Evolutionary conservation across 2,113 vertebrate species (phyloP), one percentile per base, ranked within the genome.

Genomic region (Arizona elegans): DNA sequence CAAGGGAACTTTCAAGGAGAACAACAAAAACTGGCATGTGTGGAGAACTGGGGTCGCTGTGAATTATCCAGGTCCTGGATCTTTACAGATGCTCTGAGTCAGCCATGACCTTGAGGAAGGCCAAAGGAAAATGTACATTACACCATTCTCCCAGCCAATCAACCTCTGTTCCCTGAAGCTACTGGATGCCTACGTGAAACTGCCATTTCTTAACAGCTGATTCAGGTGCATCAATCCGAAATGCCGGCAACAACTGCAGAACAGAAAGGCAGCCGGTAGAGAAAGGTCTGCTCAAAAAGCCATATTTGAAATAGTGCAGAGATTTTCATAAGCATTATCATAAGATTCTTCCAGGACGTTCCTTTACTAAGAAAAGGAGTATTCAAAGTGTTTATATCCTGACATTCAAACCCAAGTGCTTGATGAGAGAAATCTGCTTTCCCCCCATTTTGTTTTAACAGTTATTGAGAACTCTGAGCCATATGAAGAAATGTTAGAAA

Each of bases 21-120:
- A 94, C 95, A 95, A 89, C 87, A 89, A 90, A 93, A 95, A 90
- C 2, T 26, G 19, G 90, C 81, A 87, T n/a, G 62, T 50, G 92
- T 0, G 12, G 95, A 89, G 93, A 70, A 91, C 26, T 93, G 38
- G 5, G 88, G 58, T 93, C 85, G 50, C n/a, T 89, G 93, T 94
- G 96, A 96, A 96, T 97, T 96, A 96, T 91, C 62, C 43, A 92
- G 89, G 94, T 70, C 85, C 90, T 53, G 50, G 86, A 85, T 94
- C 91, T 92, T 91, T 92, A 47, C 81, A 92, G 59, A 87, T 52
- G 87, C 90, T 94, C 89, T 93, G 94, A 91, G 95, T 17, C 55
- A 75, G 65, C 92, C 93, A 54, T 92, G 89, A 96, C 91, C 91
- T 95, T 93, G 88, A 95, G 24, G 92, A 95, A 93, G 52, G 91